Base-by-base conservation (phyloP, 2,113 vertebrate genomes). In the Lophochroa leadbeateri region DNA sequence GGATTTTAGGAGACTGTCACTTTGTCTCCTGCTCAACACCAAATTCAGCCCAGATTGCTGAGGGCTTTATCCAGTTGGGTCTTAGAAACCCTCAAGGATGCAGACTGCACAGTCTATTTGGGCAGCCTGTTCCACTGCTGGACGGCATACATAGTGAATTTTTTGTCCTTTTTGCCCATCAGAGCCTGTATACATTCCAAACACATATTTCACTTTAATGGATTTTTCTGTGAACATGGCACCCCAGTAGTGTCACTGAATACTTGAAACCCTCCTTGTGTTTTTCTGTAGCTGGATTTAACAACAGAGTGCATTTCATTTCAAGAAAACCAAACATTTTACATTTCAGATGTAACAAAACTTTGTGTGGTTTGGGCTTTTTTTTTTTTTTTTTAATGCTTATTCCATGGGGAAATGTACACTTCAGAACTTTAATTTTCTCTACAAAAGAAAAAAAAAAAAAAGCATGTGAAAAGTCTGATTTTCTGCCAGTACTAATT, bases 361-460 rank as follows among this genome's bases (percentile, higher is more conserved):
- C 44, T 0, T 24, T 67, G 6, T n/a, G 13, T 35, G 9, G 2
- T 9, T 50, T 61, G 43, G 5, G 1, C 0, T 12, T 28, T 17
- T 29, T 44, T 41, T 41, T 41, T 7, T 43, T 35, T 44, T 5
- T 7, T 6, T 10, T 12, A 69, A 55, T 55, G 1, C 5, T 24
- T 70, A 57, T 88, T 78, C 8, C 18, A 2, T 37, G 7, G 47
- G 43, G 58, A 90, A 87, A 92, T 49, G 1, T 23, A 23, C 4
- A 28, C 1, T 84, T 14, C 39, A 33, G 37, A 90, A 53, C 1
- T 2, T 53, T n/a, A n/a, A 15, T 58, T 58, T 71, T 63, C 13
- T 64, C 28, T 64, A 39, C 39, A 39, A 39, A 12, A 17, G 39
- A 82, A 82, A 92, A 78, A 24, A 89, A 17, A 21, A 57, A 85